These are phyloP conservation scores for Drosophila affinis DNA, from an alignment of 2,888 invertebrate species.

Conservation along the genomic window DNA sequence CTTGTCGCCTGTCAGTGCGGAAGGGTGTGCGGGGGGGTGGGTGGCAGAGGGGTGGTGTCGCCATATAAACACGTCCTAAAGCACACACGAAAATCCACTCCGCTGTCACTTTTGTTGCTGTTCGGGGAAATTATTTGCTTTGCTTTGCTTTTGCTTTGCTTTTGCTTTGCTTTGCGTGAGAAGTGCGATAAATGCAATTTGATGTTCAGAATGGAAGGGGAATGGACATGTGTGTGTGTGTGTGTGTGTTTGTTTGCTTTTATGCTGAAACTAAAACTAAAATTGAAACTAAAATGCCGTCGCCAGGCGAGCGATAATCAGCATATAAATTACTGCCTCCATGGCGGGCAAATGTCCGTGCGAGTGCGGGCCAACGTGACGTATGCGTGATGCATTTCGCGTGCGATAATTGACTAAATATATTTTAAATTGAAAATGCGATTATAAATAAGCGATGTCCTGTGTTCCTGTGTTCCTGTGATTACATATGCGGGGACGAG, in stretches of 20 bases:
- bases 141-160: constrained; percentile 54
- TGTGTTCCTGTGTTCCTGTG: constrained; percentile 18
- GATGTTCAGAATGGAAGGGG: constrained; percentile 44
- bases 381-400: constrained; percentile 47
- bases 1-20: constrained; percentile 52
- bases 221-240: constrained; percentile 14
- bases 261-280: constrained; percentile 4
- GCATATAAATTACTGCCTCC: constrained; percentile 65
- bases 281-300: constrained; percentile 14
- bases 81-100: neutral
- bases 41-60: constrained; percentile 6
- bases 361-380: constrained; percentile 23
- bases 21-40: constrained; percentile 6
- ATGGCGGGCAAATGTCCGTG: constrained; percentile 35
- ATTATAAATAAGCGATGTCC: constrained; percentile 59
- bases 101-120: neutral
- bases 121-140: constrained; percentile 51
- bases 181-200: constrained; percentile 74
- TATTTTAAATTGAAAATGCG: constrained; percentile 71
- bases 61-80: constrained; percentile 31
- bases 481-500: constrained; percentile 50
- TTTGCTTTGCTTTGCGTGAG: constrained; percentile 66
- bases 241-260: neutral
- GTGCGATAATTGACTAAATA: constrained; percentile 69
- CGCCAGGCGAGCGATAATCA: constrained; percentile 55